Evolutionary conservation across 2,888 invertebrate species (phyloP), one percentile per base, ranked within the genome.

Genomic region (Drosophila gaucha): DNA sequence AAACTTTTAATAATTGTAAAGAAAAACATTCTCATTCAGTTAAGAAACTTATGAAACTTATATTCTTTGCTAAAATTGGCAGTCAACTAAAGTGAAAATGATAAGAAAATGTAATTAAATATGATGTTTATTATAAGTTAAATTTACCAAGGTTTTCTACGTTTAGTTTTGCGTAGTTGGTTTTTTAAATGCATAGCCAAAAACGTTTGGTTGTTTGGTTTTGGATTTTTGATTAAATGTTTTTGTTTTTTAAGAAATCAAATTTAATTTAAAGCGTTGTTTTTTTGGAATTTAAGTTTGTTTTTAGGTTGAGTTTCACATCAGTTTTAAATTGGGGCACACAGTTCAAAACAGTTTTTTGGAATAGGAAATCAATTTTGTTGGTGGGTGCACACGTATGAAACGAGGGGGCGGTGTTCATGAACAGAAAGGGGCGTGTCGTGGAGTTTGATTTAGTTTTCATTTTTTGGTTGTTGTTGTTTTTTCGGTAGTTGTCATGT

Each of bases 141-240:
- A 82, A 89, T 90, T 90, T 90, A 90, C 90, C 90, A 88, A 90
- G 88, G 79, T 90, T 90, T 89, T 90, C 90, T 90, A 89, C 84
- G 83, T 78, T 84, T 78, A 79, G 73, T 71, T 66, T 78, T 58
- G 33, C 69, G 73, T 52, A 71, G 68, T 64, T 28, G 26, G 63
- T 46, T 6, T 47, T 52, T 28, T 67, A 57, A 43, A 56, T 70
- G 66, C 68, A 65, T 65, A 35, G 75, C 59, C 76, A 63, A 71
- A 73, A 72, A 73, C 66, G 58, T 71, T 67, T 70, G 60, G 67
- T 76, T 72, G 56, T 68, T 84, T 65, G 63, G 66, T 79, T 78
- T 72, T 66, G 65, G 57, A 60, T 56, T 65, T 64, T 71, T 62
- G 41, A 20, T 24, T 26, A n/a, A n/a, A n/a, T n/a, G n/a, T 43